Conservation (phyloP, 1,140 invertebrate genomes). For the Diploscapter pachys region DNA sequence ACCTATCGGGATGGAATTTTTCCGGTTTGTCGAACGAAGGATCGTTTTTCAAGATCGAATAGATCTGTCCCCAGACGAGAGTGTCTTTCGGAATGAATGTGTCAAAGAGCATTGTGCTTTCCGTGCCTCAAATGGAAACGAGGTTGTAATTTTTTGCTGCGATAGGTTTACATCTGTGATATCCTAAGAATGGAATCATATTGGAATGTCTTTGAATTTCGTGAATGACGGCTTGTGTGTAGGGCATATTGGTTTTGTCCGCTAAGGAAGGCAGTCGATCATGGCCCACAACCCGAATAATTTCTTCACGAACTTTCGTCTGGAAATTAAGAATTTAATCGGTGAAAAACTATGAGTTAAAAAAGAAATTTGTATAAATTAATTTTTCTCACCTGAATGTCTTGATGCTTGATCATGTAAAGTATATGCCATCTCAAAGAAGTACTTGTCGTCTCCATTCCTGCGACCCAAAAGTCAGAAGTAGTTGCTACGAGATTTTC, state of each 20-base stretch:
- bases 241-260: constrained; percentile 21
- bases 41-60: constrained; percentile 20
- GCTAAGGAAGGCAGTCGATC: constrained; percentile 18
- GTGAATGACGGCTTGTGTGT: constrained; percentile 19
- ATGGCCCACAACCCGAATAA: constrained; percentile 5
- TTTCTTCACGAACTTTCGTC: constrained; percentile 16
- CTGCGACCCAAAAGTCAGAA: constrained; percentile 15
- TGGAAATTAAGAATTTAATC: too few relatives aligned
- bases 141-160: not conserved
- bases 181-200: constrained; percentile 15
- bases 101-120: not conserved
- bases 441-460: constrained; percentile 14
- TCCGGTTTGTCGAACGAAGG: constrained; percentile 7
- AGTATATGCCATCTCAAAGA: constrained; percentile 14
- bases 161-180: not conserved
- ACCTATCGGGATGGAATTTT: constrained; percentile 15
- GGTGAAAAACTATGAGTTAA: too few relatives aligned
- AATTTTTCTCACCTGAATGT: constrained; percentile 4
- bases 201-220: constrained; percentile 28
- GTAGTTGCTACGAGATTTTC: constrained; percentile 1
- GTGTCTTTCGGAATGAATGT: not conserved
- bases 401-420: constrained; percentile 13
- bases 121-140: not conserved
- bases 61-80: constrained; percentile 13
- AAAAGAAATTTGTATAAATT: too few relatives aligned